Percentiles rank a stretch among this genome's conserved stretches.
These are phyloP conservation scores for Tiphia femorata DNA, from an alignment of 2,888 invertebrate species.

Conservation along the genomic window DNA sequence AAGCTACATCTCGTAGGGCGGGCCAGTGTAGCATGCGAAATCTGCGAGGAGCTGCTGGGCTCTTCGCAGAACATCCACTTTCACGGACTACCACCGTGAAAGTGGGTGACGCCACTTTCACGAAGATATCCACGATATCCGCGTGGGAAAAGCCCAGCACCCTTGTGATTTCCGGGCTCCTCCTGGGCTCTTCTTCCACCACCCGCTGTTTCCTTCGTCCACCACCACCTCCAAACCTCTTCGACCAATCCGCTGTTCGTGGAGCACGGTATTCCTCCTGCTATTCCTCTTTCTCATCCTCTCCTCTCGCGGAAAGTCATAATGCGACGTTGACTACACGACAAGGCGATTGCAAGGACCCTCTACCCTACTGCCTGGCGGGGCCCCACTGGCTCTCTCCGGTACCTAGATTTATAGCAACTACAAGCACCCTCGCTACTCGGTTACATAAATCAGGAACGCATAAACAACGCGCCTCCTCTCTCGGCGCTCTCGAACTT, in stretches of 20 bases:
- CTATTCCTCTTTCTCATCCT: not conserved
- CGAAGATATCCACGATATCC: slow-evolving; percentile 44
- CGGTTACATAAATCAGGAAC: slow-evolving; percentile 29
- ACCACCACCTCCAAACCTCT: no score
- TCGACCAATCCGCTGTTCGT: no score
- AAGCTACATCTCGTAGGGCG: slow-evolving; percentile 18
- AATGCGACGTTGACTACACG: slow-evolving; percentile 38
- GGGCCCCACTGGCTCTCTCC: not conserved
- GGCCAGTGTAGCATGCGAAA: not conserved
- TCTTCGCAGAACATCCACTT: slow-evolving; percentile 34
- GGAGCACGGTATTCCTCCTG: not conserved
- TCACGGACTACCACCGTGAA: slow-evolving; percentile 33
- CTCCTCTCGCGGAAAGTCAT: slow-evolving; percentile 36
- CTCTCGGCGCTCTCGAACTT: no score
- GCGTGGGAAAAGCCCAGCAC: slow-evolving; percentile 46
- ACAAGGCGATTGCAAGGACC: slow-evolving; percentile 32
- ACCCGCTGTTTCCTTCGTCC: not conserved
- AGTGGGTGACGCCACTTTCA: slow-evolving; percentile 43
- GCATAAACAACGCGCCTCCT: slow-evolving; percentile 10
- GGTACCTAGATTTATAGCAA: slow-evolving; percentile 32
- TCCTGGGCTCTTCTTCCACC: slow-evolving; percentile 14
- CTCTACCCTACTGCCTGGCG: slow-evolving; percentile 1
- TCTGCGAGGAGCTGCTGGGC: slow-evolving; percentile 21
- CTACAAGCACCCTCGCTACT: slow-evolving; percentile 20
- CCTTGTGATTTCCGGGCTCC: slow-evolving; percentile 41